Evolutionary conservation across 2,797 vertebrate genomes (phyloP).

Genomic region (Melanotaenia maccullochi): DNA sequence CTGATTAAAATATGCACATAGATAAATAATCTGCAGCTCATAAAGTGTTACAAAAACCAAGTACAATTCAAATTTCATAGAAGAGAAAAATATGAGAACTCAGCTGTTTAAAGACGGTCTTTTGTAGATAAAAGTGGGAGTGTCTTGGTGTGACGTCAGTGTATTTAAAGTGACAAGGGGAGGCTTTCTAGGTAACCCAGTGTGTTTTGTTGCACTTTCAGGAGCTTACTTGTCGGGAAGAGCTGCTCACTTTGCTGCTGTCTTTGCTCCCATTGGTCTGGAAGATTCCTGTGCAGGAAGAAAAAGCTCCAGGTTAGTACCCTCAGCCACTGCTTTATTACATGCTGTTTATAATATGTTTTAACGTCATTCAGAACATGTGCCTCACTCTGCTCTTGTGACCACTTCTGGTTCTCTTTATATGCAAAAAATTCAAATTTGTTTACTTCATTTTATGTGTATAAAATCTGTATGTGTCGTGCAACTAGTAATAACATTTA

Average conservation of each 20-base stretch:
- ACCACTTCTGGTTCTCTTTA: neutral
- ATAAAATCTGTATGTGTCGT: neutral
- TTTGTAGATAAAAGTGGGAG: slow-evolving; percentile 35
- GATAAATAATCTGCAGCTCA: neutral
- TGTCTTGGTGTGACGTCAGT: slow-evolving; percentile 48
- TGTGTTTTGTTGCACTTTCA: slow-evolving; percentile 69
- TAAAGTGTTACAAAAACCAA: neutral
- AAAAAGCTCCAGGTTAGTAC: slow-evolving; percentile 89
- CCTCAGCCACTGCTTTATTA: neutral
- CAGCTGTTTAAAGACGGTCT: neutral
- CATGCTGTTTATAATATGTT: slow-evolving; percentile 4
- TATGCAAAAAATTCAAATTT: slow-evolving; percentile 7
- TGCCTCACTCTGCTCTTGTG: slow-evolving; percentile 6
- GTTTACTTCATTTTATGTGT: slow-evolving; percentile 9
- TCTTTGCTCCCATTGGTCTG: slow-evolving; percentile 95
- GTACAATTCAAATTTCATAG: neutral
- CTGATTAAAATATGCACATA: slow-evolving; percentile 6
- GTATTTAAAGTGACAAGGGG: slow-evolving; percentile 40
- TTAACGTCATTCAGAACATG: neutral
- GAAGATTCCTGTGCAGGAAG: slow-evolving; percentile 96
- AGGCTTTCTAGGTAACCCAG: slow-evolving; percentile 43
- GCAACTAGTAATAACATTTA: slow-evolving; percentile 5
- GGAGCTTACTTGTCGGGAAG: slow-evolving; percentile 97
- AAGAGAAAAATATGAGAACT: neutral
- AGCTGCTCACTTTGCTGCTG: slow-evolving; percentile 94